A percentile compares a stretch with the other conserved stretches of the same genome.
Conservation (phyloP, 2,797 vertebrate species). For the Mus spretus region DNA sequence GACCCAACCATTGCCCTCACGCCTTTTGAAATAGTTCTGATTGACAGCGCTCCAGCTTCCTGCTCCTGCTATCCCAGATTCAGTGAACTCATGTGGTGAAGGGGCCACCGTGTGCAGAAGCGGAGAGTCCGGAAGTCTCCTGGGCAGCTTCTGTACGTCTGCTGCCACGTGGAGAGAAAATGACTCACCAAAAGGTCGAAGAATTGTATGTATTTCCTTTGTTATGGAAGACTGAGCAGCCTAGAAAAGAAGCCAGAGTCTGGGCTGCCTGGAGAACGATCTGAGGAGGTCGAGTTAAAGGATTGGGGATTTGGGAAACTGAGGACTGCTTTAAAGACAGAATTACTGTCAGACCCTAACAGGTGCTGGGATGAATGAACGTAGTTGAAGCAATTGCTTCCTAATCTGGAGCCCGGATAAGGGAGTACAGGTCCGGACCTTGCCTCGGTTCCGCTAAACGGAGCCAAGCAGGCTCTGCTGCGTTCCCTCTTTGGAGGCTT, state of each 20-base stretch:
- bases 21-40: constrained; percentile 17
- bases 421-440: constrained; percentile 1
- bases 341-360: constrained; percentile 45
- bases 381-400: neutral
- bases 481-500: neutral
- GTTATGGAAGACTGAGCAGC: neutral
- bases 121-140: neutral
- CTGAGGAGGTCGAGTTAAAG: neutral
- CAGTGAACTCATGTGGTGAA: neutral
- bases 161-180: neutral
- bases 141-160: neutral
- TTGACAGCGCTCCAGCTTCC: neutral
- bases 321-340: neutral
- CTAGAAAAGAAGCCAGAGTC: constrained; percentile 1
- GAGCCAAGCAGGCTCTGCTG: neutral
- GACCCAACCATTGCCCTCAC: neutral
- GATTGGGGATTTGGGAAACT: constrained; percentile 19
- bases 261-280: neutral
- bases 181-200: neutral
- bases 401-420: constrained; percentile 6
- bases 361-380: constrained; percentile 32
- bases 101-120: neutral
- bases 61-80: neutral
- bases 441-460: constrained; percentile 43
- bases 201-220: neutral